phyloP scores from a whole-genome alignment of 1,140 invertebrate species.

The Lamellibrachia luymesi region DNA sequence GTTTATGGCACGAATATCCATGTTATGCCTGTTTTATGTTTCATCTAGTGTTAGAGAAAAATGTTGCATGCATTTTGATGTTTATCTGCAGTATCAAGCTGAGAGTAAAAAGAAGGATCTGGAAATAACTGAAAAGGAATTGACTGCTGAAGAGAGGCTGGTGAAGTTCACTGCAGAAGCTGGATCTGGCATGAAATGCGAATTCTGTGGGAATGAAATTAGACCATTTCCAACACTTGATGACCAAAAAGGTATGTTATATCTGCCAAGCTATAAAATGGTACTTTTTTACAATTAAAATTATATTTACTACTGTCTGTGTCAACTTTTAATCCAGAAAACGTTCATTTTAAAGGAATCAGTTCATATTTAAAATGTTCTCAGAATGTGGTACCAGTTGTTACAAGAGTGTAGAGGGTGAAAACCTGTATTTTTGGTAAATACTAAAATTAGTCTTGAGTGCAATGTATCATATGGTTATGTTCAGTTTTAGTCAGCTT shows the following conservation, averaged over 20 bases:
- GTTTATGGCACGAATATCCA: too few species aligned
- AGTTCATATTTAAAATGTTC: background rate
- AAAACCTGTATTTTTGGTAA: background rate
- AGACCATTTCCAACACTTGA: conserved; percentile 50
- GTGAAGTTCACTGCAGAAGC: conserved; percentile 12
- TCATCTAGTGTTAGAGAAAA: background rate
- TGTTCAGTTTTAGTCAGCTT: background rate
- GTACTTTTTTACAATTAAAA: background rate
- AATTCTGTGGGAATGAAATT: conserved; percentile 50
- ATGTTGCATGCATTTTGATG: background rate
- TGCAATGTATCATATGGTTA: background rate
- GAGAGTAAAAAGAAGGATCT: conserved; percentile 45
- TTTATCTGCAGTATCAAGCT: conserved; percentile 38
- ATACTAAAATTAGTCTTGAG: background rate
- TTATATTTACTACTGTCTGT: background rate
- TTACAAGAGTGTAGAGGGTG: background rate
- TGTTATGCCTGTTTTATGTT: background rate
- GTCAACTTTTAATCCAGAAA: background rate
- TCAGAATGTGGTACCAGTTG: background rate
- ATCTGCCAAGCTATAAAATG: background rate
- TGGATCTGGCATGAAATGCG: conserved; percentile 44
- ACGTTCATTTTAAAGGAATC: background rate
- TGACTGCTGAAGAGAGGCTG: conserved; percentile 1
- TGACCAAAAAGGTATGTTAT: conserved; percentile 36
- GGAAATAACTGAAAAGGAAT: conserved; percentile 31